Conservation (phyloP, 2,113 vertebrate genomes). For the Colius striatus region DNA sequence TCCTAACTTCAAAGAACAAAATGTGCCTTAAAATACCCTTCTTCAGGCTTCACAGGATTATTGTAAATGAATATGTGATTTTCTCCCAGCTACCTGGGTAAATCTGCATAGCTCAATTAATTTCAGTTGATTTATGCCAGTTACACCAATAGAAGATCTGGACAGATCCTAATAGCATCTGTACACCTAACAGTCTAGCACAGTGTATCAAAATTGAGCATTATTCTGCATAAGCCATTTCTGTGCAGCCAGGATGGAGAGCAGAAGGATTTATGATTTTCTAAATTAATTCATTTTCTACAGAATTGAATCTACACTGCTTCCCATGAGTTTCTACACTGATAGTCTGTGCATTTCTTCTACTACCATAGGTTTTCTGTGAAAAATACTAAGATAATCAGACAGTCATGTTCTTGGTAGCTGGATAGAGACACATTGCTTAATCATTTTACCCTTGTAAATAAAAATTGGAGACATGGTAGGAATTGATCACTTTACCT, state of each 20-base stretch:
- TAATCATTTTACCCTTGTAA: background rate
- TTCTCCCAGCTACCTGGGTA: background rate
- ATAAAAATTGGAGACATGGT: background rate
- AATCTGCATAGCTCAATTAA: conserved; percentile 26
- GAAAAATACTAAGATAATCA: conserved; percentile 18
- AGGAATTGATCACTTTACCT: background rate
- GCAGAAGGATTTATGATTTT: conserved; percentile 23
- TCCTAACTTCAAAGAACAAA: background rate
- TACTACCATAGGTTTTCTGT: background rate
- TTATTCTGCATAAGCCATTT: conserved; percentile 21
- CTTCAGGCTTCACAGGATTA: background rate
- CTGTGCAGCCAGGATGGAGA: background rate
- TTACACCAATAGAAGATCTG: background rate
- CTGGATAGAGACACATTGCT: background rate
- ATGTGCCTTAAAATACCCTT: background rate
- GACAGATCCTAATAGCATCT: background rate
- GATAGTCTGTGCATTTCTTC: background rate
- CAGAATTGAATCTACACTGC: background rate
- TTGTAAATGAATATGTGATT: conserved; percentile 18
- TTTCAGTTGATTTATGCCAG: background rate
- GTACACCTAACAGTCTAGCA: background rate
- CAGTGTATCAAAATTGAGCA: background rate
- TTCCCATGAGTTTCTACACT: background rate
- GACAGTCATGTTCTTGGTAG: background rate
- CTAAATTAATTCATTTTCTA: conserved; percentile 11